Evolutionary conservation across 2,113 vertebrate genomes (phyloP), one percentile per base, ranked within the genome.

Genomic region (Corythornis madagascariensis): DNA sequence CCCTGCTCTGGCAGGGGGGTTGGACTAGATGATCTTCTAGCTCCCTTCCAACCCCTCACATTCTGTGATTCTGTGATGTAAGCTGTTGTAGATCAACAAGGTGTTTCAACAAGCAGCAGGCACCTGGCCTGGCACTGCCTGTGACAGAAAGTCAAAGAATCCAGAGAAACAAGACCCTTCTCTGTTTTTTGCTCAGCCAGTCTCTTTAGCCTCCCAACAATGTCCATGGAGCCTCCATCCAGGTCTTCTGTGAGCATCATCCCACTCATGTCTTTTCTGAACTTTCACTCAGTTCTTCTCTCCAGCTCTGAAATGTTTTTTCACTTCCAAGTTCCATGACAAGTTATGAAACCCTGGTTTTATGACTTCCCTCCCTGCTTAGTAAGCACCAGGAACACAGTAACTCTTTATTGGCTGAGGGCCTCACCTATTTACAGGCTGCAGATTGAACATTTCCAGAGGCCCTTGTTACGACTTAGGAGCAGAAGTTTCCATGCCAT

Each of bases 391-490:
- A 70, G 75, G 29, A 72, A 66, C 0, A 18, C 7, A 59, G 75
- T 76, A 91, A 85, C 47, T 77, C 78, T 59, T 91, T 66, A 89
- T 1, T 0, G 64, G 64, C 59, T 86, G 72, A 64, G 47, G 83
- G 75, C 59, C 87, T 95, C 82, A 73, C 64, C 75, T 92, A 70
- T 89, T 95, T 95, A 95, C 76, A 80, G 75, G 71, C 92, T 96
- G 93, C 0, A 2, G 92, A 71, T 73, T 16, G 75, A 96, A 71
- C 67, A 45, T 73, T 94, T 95, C 89, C 94, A 92, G 93, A 91
- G 78, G 35, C 38, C 42, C 85, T 59, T 69, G 60, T 87, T 87
- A 83, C 11, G 50, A 92, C 52, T 92, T 70, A 55, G 81, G 59
- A 24, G 2, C 75, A 83, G 59, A 88, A 89, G 52, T 92, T 95